A percentile compares a stretch with the other conserved stretches of the same genome.
Evolutionary conservation across 1,140 invertebrate genomes (phyloP).

Genomic region (Venturia canescens): DNA sequence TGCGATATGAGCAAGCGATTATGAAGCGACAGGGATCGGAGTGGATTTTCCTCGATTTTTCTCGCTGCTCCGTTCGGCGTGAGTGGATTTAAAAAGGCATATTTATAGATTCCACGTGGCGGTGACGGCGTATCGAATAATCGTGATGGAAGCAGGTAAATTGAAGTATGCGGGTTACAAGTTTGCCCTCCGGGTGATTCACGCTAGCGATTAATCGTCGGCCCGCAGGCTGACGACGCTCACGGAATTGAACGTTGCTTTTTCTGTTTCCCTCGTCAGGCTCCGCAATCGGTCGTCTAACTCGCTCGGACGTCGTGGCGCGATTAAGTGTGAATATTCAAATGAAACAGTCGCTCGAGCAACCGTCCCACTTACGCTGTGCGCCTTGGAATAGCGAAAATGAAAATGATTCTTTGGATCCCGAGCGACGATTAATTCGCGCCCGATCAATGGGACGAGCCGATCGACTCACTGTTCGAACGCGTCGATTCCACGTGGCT

Average conservation of each 20-base stretch:
- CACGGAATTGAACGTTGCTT: neutral
- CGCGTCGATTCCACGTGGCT: neutral
- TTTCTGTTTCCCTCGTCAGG: neutral
- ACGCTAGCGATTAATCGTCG: neutral
- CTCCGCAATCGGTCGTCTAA: neutral
- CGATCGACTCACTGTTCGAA: neutral
- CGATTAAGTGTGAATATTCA: slow-evolving; percentile 1
- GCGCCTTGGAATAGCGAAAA: neutral
- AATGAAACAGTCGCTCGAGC: neutral
- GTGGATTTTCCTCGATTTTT: neutral
- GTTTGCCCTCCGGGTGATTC: neutral
- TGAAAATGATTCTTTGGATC: neutral
- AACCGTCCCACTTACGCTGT: neutral
- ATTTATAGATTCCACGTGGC: neutral
- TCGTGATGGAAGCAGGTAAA: neutral
- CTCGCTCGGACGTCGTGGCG: neutral
- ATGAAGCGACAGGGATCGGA: neutral
- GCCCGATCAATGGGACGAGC: too few relatives aligned
- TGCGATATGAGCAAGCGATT: neutral
- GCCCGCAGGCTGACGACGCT: neutral
- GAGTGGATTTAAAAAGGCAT: neutral
- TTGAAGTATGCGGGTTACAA: neutral
- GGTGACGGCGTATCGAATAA: neutral
- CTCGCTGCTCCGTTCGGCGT: neutral
- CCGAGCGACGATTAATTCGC: neutral